These are phyloP conservation scores for Periplaneta americana DNA, from an alignment of 1,140 invertebrate genomes.

Conservation along the genomic window DNA sequence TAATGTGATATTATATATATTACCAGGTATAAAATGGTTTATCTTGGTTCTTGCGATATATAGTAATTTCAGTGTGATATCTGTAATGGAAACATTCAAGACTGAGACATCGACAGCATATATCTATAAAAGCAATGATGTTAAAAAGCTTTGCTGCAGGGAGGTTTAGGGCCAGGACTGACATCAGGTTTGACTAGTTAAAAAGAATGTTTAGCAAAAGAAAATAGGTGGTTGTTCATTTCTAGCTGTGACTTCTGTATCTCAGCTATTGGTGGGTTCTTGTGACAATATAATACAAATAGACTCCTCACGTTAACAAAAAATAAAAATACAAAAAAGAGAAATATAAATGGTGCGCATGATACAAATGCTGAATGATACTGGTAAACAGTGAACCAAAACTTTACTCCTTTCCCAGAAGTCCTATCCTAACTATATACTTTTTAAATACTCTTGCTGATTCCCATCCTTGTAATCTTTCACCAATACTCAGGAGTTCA, in stretches of 20 bases:
- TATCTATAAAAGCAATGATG: not conserved
- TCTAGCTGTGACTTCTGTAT: constrained; percentile 2
- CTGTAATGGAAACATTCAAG: not conserved
- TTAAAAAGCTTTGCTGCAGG: not conserved
- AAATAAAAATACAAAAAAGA: not conserved
- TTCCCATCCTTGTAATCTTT: not conserved
- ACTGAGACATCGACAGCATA: not conserved
- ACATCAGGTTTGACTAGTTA: not conserved
- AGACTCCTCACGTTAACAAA: constrained; percentile 1
- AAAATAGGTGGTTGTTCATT: too few relatives aligned
- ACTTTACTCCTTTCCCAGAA: not conserved
- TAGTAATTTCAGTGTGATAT: not conserved
- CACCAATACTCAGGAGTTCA: constrained; percentile 15
- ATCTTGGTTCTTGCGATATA: not conserved
- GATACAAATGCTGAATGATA: constrained; percentile 2
- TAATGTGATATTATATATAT: not conserved
- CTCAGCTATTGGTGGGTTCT: constrained; percentile 6
- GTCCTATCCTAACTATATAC: not conserved
- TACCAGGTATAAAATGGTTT: not conserved
- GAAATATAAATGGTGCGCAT: not conserved
- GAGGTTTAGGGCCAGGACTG: not conserved
- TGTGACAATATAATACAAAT: constrained; percentile 13
- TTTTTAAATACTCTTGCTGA: not conserved
- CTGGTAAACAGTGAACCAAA: not conserved
- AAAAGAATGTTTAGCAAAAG: too few relatives aligned